Percentiles rank a stretch among this genome's conserved stretches.
Evolutionary conservation across 2,113 vertebrate species (phyloP).

Genomic region (Ellobius talpinus): DNA sequence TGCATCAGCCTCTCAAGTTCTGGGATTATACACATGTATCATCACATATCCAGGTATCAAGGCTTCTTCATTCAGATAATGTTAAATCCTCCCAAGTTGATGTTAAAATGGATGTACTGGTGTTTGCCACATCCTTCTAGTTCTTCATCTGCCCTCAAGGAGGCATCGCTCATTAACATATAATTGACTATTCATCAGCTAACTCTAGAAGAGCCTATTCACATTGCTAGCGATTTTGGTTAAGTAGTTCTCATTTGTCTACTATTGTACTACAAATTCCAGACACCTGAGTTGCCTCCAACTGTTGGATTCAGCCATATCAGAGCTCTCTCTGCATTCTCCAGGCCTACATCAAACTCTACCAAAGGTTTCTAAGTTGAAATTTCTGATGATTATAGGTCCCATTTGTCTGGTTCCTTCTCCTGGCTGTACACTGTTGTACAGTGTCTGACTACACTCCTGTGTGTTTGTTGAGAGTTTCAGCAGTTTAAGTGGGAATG

Average conservation of each 20-base stretch:
- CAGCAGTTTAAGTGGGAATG: not conserved
- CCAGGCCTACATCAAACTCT: not conserved
- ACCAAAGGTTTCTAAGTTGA: not conserved
- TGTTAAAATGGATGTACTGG: not conserved
- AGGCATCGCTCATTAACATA: not conserved
- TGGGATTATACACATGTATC: not conserved
- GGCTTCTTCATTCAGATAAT: not conserved
- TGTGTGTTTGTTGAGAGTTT: not conserved
- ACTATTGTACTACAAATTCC: not conserved
- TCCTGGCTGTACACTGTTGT: not conserved
- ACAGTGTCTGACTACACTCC: not conserved
- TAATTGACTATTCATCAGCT: not conserved
- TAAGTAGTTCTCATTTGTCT: constrained; percentile 1
- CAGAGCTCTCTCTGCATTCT: not conserved
- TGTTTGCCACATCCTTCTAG: not conserved
- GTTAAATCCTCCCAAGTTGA: not conserved
- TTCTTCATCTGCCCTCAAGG: not conserved
- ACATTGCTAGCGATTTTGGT: not conserved
- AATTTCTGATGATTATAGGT: not conserved
- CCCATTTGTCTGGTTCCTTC: not conserved
- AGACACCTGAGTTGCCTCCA: not conserved
- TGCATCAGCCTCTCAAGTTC: not conserved
- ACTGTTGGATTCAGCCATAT: not conserved
- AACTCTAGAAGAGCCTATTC: not conserved
- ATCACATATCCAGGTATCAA: not conserved